Conservation (phyloP, 1,140 invertebrate species). For the Listronotus oregonensis region DNA sequence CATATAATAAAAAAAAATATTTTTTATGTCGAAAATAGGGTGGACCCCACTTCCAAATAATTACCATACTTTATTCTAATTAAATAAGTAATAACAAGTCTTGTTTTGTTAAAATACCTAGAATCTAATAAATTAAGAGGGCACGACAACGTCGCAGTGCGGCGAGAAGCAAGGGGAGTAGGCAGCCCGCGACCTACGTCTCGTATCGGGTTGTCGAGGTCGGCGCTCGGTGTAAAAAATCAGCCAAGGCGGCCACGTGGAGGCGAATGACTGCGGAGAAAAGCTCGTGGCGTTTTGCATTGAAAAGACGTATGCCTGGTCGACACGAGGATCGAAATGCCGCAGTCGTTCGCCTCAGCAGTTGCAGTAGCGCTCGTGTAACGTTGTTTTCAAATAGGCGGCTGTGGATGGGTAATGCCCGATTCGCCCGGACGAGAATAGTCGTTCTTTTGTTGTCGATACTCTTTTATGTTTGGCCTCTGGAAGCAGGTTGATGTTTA, state of each 20-base stretch:
- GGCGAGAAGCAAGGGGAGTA: conserved; percentile 21
- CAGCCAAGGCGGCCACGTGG: conserved; percentile 54
- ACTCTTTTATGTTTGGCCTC: background rate
- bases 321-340: conserved; percentile 34
- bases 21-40: no score
- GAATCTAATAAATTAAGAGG: no score
- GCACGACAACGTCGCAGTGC: conserved; percentile 19
- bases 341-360: conserved; percentile 47
- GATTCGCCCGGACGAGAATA: conserved; percentile 20
- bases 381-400: conserved; percentile 31
- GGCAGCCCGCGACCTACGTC: conserved; percentile 52
- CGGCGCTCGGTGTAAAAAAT: conserved; percentile 56
- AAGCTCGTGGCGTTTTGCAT: conserved; percentile 43
- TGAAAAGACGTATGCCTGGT: conserved; percentile 34
- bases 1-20: no score
- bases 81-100: no score
- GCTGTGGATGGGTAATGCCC: conserved; percentile 14
- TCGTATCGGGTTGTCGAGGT: conserved; percentile 57
- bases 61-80: no score
- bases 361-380: conserved; percentile 42
- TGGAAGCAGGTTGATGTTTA: background rate
- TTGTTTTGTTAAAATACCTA: no score
- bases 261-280: conserved; percentile 54
- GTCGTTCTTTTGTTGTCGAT: conserved; percentile 21
- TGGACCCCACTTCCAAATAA: no score